Base-by-base conservation (phyloP, 2,113 vertebrate species). In the Alouatta palliata region DNA sequence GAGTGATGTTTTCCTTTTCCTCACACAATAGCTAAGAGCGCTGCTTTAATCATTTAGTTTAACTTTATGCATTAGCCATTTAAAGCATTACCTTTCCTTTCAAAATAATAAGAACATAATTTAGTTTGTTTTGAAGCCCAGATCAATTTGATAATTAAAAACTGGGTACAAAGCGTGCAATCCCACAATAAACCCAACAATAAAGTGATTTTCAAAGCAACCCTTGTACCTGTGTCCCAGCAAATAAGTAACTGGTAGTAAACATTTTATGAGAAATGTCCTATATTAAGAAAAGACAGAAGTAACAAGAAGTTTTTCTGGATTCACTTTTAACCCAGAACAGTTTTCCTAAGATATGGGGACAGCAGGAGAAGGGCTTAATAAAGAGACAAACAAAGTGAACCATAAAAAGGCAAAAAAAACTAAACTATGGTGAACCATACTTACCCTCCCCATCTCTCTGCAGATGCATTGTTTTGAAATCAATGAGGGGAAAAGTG, bases 381-480 rank as follows among this genome's bases (percentile, higher is more conserved):
- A 97, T 97, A 54, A 97, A 96, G 98, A 98, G 98, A 98, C 98
- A 98, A 98, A 98, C 97, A 96, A 95, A 97, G 97, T 98, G 97
- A 98, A 98, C 97, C 98, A 98, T 98, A 96, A 97, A 98, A 98
- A 97, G 97, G 95, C 97, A 97, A 97, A 95, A 98, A 98, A 98
- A 98, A 98, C 98, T 98, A 97, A 98, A 99, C 43, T 98, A 98
- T 98, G 98, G 98, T 98, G 97, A 98, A 98, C 98, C 98, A 98
- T 98, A 99, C 99, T 99, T 99, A 99, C 99, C 99, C 95, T 99
- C 99, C 98, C 99, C 99, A 99, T 99, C 99, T 98, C 98, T 99
- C 98, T 99, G 99, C 98, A 99, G 99, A 98, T 99, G 99, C 99
- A 99, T 99, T 99, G 99, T 99, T 99, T 99, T 99, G 99, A 99